Conservation (phyloP, 2,113 vertebrate species). For the Cnemophilus loriae region DNA sequence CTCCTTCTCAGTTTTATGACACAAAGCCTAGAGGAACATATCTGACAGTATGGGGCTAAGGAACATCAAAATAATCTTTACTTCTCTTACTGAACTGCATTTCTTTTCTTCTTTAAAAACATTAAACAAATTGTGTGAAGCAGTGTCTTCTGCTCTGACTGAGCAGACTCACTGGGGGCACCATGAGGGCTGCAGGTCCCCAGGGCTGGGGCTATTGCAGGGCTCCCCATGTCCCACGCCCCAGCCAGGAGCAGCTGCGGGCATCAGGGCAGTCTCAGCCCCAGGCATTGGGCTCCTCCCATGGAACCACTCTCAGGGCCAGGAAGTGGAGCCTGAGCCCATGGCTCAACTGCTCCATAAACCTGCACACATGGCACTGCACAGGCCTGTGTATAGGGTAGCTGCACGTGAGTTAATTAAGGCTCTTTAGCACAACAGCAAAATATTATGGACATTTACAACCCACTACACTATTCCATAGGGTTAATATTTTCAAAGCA, state of each 20-base stretch:
- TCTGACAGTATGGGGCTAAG: background rate
- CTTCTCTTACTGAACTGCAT: background rate
- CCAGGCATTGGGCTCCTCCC: fast-evolving
- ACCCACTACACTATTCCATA: background rate
- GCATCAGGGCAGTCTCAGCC: background rate
- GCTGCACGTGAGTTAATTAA: fast-evolving
- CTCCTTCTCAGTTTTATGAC: background rate
- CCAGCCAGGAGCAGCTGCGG: background rate
- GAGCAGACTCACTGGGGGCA: background rate
- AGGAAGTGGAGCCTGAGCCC: background rate
- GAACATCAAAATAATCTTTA: background rate
- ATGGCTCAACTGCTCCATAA: background rate
- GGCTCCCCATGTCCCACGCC: background rate
- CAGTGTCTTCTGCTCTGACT: background rate
- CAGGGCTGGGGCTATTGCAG: fast-evolving
- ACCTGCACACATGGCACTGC: background rate
- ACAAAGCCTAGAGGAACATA: background rate
- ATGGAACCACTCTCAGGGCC: too few species aligned
- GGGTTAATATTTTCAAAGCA: background rate
- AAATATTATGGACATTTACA: background rate
- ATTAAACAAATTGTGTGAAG: background rate
- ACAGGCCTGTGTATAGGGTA: fast-evolving
- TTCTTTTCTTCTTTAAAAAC: background rate
- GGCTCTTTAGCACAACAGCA: background rate
- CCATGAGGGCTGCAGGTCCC: background rate